Conservation (phyloP, 2,797 vertebrate species). For the Platalea minor region DNA sequence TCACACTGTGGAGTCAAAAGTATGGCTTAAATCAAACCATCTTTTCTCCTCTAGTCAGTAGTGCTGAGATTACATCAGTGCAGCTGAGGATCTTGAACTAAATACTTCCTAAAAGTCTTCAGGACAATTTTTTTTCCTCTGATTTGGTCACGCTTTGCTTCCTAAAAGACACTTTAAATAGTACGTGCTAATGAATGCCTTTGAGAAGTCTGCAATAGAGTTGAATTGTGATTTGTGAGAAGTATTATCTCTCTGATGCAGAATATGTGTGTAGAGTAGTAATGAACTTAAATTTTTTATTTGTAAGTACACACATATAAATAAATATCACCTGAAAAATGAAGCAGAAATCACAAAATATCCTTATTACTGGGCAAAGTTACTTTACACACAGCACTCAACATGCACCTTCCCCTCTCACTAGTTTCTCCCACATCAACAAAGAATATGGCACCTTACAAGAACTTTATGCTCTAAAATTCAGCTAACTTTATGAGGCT, state of each 20-base stretch:
- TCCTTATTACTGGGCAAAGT: background rate
- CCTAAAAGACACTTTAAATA: background rate
- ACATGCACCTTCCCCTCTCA: background rate
- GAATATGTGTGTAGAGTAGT: background rate
- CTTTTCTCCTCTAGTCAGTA: background rate
- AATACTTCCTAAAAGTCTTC: background rate
- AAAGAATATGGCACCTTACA: background rate
- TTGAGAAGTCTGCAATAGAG: background rate
- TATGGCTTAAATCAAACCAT: background rate
- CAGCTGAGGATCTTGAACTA: background rate
- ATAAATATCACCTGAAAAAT: background rate
- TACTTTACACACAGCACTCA: background rate
- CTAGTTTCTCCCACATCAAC: background rate
- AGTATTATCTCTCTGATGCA: background rate
- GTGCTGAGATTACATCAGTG: background rate
- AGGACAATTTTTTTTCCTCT: too few species aligned
- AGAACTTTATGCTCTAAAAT: background rate
- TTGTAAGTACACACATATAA: background rate
- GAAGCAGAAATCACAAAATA: background rate
- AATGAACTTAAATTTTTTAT: background rate
- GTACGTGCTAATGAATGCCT: background rate
- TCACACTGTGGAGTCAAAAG: background rate
- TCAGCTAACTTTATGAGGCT: background rate
- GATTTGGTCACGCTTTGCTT: background rate
- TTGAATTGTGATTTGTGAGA: background rate